Evolutionary conservation across 1,140 invertebrate species (phyloP).

Genomic region (Asobara japonica): DNA sequence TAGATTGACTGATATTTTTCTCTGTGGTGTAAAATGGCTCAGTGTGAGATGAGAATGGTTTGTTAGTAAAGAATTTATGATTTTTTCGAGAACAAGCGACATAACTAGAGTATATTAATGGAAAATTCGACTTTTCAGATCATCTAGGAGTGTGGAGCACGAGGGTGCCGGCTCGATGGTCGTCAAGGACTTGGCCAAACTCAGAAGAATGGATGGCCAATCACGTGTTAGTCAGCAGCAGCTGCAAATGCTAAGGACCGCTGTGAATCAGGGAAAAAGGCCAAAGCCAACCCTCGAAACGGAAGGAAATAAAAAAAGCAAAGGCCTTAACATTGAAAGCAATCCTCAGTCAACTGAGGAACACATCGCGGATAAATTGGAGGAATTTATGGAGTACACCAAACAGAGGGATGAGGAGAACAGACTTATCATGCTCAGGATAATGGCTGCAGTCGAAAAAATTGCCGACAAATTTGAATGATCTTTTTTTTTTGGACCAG

Average conservation of each 20-base stretch:
- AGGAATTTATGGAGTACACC: slow-evolving; percentile 48
- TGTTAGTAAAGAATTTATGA: too few species aligned
- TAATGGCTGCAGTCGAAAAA: slow-evolving; percentile 47
- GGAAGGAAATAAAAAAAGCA: slow-evolving; percentile 24
- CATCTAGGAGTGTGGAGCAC: slow-evolving; percentile 22
- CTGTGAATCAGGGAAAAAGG: slow-evolving; percentile 27
- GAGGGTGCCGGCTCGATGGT: slow-evolving; percentile 23
- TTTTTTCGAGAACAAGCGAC: not conserved
- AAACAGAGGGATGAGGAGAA: slow-evolving; percentile 50
- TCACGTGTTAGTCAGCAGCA: slow-evolving; percentile 19
- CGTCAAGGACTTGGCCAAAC: slow-evolving; percentile 31
- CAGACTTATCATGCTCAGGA: slow-evolving; percentile 44
- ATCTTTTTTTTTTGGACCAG: slow-evolving; percentile 14
- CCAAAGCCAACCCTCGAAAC: slow-evolving; percentile 14
- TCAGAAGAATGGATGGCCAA: slow-evolving; percentile 24
- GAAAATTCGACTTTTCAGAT: not conserved
- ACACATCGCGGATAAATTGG: slow-evolving; percentile 39
- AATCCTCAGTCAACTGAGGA: slow-evolving; percentile 19
- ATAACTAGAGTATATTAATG: not conserved
- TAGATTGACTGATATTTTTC: too few species aligned
- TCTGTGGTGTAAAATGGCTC: too few species aligned
- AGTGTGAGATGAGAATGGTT: too few species aligned
- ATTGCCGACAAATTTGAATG: slow-evolving; percentile 45
- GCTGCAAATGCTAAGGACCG: slow-evolving; percentile 23
- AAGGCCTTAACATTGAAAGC: slow-evolving; percentile 16